These are phyloP conservation scores for Calyptomena viridis DNA, from an alignment of 2,113 vertebrate genomes.

Conservation along the genomic window DNA sequence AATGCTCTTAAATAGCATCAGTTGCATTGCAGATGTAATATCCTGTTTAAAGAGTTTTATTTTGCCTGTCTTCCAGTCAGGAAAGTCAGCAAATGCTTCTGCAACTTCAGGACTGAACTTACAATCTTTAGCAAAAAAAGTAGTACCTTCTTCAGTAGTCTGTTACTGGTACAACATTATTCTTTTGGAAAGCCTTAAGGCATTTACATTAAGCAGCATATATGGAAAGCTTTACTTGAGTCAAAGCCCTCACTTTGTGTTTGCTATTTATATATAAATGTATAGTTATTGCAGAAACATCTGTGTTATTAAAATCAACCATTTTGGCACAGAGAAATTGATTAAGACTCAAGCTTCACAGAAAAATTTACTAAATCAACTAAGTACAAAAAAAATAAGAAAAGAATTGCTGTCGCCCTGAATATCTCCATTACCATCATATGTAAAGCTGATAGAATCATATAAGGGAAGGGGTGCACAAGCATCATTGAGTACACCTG, in stretches of 20 bases:
- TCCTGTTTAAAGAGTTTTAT: not conserved
- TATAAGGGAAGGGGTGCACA: not conserved
- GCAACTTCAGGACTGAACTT: not conserved
- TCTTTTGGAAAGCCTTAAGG: not conserved
- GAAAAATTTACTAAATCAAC: not conserved
- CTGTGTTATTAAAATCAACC: not conserved
- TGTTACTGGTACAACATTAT: not conserved
- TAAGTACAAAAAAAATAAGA: not conserved
- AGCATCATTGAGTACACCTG: accelerated
- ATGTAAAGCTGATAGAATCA: not conserved
- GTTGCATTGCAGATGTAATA: not conserved
- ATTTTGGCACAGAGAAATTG: not conserved
- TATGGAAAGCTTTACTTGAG: not conserved
- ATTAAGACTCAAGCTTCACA: not conserved
- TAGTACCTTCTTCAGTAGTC: not conserved
- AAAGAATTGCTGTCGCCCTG: not conserved
- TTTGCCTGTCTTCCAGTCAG: not conserved
- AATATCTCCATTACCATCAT: not conserved
- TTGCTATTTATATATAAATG: not conserved
- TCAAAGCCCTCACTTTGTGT: not conserved
- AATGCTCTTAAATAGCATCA: not conserved
- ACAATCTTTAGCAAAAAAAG: not conserved
- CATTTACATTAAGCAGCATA: accelerated
- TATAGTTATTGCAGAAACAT: not conserved
- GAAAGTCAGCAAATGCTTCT: not conserved